phyloP scores from a whole-genome alignment of 2,113 vertebrate genomes.

The Channa argus region DNA sequence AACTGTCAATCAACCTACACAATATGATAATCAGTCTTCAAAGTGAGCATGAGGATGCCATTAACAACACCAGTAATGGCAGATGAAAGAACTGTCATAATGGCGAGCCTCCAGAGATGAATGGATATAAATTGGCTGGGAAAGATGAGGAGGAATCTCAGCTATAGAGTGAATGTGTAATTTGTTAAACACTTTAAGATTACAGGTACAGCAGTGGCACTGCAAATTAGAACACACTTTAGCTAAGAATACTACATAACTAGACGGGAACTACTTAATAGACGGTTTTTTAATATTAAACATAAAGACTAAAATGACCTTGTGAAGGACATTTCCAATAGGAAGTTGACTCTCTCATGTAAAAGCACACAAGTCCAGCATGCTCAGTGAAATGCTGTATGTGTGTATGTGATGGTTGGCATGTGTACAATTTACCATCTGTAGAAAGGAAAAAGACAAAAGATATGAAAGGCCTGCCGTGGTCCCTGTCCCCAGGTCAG shows the following conservation, averaged over 20 bases:
- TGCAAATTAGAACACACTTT: slow-evolving; percentile 16
- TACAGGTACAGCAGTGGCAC: not conserved
- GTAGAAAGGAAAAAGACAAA: slow-evolving; percentile 37
- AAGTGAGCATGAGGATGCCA: slow-evolving; percentile 69
- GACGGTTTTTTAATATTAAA: not conserved
- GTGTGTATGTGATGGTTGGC: slow-evolving; percentile 37
- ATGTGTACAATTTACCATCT: slow-evolving; percentile 45
- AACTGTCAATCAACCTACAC: slow-evolving; percentile 81
- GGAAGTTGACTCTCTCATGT: slow-evolving; percentile 21
- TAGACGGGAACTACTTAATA: not conserved
- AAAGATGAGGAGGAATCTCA: slow-evolving; percentile 21
- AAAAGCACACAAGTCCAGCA: slow-evolving; percentile 46
- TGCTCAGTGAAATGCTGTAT: slow-evolving; percentile 38
- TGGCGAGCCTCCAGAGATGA: slow-evolving; percentile 45
- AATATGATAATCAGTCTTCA: slow-evolving; percentile 80
- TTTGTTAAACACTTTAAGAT: slow-evolving; percentile 37
- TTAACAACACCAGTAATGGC: slow-evolving; percentile 69
- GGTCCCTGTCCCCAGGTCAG: slow-evolving; percentile 52
- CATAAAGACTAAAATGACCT: slow-evolving; percentile 18
- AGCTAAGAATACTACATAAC: slow-evolving; percentile 6
- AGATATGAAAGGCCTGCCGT: slow-evolving; percentile 35
- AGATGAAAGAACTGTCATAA: slow-evolving; percentile 72
- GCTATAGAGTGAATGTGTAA: slow-evolving; percentile 19
- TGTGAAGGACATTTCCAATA: slow-evolving; percentile 20
- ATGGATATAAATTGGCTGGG: slow-evolving; percentile 42